phyloP scores from a whole-genome alignment of 2,113 vertebrate genomes.

The Ivindomyrus marchei region DNA sequence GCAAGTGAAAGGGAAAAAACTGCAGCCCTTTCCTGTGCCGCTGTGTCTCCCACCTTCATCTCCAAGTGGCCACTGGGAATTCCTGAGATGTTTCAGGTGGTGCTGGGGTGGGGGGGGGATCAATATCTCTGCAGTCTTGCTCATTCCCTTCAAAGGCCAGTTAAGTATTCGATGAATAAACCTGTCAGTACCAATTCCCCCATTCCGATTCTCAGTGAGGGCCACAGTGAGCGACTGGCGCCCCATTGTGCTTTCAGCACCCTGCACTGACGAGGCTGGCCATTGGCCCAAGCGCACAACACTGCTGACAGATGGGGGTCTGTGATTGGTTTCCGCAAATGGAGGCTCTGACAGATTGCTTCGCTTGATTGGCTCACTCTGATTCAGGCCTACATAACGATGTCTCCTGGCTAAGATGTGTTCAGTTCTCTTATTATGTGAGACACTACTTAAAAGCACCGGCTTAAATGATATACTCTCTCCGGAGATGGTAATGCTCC shows the following conservation, averaged over 20 bases:
- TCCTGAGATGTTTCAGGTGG: slow-evolving; percentile 37
- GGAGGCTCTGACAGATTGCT: slow-evolving; percentile 38
- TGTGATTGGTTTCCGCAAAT: slow-evolving; percentile 42
- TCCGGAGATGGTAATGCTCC: slow-evolving; percentile 5
- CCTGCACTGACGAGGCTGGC: slow-evolving; percentile 29
- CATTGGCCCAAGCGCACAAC: slow-evolving; percentile 35
- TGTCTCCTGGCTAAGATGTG: slow-evolving; percentile 46
- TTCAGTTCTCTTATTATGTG: slow-evolving; percentile 46
- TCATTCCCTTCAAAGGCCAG: slow-evolving; percentile 52
- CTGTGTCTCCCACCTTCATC: slow-evolving; percentile 24
- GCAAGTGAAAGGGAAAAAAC: slow-evolving; percentile 2
- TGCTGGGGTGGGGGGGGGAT: slow-evolving; percentile 44
- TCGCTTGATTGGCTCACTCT: slow-evolving; percentile 50
- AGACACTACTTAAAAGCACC: slow-evolving; percentile 52
- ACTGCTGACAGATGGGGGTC: slow-evolving; percentile 33
- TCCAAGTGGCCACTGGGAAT: slow-evolving; percentile 33
- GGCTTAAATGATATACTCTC: slow-evolving; percentile 45
- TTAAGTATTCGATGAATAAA: slow-evolving; percentile 62
- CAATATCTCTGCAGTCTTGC: slow-evolving; percentile 57
- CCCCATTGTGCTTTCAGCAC: slow-evolving; percentile 20
- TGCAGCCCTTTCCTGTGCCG: neutral
- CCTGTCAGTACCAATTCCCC: slow-evolving; percentile 56
- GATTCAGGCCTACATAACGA: slow-evolving; percentile 53
- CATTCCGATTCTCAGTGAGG: slow-evolving; percentile 38
- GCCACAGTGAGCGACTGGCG: slow-evolving; percentile 37